Evolutionary conservation across 2,797 vertebrate genomes (phyloP).

Genomic region (Diplodus sargus): DNA sequence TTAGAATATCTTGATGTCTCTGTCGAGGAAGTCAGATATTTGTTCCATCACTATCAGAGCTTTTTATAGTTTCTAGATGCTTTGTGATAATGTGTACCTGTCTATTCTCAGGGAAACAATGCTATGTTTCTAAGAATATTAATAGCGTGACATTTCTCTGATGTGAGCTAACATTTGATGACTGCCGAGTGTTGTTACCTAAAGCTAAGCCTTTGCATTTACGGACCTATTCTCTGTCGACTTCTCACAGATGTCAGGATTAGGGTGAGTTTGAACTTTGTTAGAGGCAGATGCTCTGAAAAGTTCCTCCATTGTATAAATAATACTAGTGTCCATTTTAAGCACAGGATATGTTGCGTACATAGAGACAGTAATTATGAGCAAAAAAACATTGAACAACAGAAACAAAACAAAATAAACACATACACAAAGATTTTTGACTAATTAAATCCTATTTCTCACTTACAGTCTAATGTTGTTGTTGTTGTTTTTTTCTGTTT

Average conservation of each 20-base stretch:
- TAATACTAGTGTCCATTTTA: accelerated
- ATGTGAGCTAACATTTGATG: constrained; percentile 41
- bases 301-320: neutral
- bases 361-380: neutral
- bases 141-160: constrained; percentile 61
- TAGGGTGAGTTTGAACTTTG: neutral
- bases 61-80: constrained; percentile 15
- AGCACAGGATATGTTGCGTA: neutral
- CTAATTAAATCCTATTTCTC: neutral
- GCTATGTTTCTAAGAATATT: constrained; percentile 34
- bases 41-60: neutral
- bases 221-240: neutral
- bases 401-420: neutral
- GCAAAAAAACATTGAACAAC: neutral
- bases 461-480: neutral
- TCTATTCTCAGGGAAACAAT: constrained; percentile 13
- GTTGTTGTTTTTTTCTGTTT: neutral
- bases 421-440: neutral
- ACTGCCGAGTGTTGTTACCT: neutral
- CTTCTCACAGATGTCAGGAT: constrained; percentile 4
- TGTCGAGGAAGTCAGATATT: neutral
- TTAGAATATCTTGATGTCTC: neutral
- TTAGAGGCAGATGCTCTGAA: neutral
- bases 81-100: constrained; percentile 19
- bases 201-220: constrained; percentile 4